phyloP scores from a whole-genome alignment of 2,888 invertebrate species.

The Andrena bicolor region DNA sequence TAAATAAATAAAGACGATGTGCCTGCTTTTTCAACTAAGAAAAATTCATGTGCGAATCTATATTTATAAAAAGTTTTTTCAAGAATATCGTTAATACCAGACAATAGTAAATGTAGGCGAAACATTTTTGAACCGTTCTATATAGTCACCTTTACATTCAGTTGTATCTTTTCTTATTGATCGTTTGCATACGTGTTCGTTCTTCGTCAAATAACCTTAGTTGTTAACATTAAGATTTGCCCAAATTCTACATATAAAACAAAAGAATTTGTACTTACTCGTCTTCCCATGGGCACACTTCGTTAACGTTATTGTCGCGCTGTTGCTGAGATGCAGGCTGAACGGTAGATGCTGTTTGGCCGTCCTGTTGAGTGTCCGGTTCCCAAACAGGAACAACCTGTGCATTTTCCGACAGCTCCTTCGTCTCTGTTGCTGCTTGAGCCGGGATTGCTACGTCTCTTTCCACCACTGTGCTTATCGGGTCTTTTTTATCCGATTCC shows the following conservation, averaged over 20 bases:
- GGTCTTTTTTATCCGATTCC: conserved; percentile 42
- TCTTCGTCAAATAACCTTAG: too few species aligned
- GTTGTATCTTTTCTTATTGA: too few species aligned
- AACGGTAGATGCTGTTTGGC: conserved; percentile 66
- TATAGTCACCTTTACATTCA: too few species aligned
- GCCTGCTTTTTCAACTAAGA: too few species aligned
- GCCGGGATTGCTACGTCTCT: conserved; percentile 22
- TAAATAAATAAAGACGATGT: too few species aligned
- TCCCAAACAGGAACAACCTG: conserved; percentile 83
- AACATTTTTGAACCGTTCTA: too few species aligned
- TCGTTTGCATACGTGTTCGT: too few species aligned
- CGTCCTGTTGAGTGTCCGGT: conserved; percentile 81
- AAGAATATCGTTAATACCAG: too few species aligned
- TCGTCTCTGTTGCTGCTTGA: conserved; percentile 84
- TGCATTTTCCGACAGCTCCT: conserved; percentile 89
- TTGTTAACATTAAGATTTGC: too few species aligned
- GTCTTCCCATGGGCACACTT: conserved; percentile 98
- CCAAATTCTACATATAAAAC: neutral
- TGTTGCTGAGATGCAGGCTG: conserved; percentile 78
- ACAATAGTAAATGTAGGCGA: too few species aligned
- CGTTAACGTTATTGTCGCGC: conserved; percentile 89
- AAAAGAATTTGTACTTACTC: conserved; percentile 89
- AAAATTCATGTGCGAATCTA: too few species aligned
- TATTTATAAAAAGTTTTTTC: too few species aligned
- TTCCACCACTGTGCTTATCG: conserved; percentile 28